phyloP scores from a whole-genome alignment of 2,888 invertebrate species.

The Hypomecis atomaria region DNA sequence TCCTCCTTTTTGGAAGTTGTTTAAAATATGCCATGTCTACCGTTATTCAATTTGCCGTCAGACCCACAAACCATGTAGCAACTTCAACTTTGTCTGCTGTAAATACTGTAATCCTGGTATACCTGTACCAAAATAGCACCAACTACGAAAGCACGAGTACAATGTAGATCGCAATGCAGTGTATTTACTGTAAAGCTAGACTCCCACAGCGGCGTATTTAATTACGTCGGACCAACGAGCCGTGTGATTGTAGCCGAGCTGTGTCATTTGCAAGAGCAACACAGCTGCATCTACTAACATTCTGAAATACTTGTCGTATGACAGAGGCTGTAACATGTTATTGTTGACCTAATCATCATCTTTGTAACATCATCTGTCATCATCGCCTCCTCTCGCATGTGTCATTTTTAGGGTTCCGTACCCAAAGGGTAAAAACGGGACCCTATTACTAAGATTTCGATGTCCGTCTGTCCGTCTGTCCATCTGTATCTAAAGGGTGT shows the following conservation, averaged over 20 bases:
- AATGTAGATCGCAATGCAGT: background rate
- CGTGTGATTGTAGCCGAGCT: constrained; percentile 62
- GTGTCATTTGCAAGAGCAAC: constrained; percentile 47
- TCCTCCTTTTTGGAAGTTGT: too few species aligned
- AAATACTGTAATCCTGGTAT: background rate
- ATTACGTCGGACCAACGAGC: constrained; percentile 64
- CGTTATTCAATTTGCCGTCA: too few species aligned
- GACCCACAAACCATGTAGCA: too few species aligned
- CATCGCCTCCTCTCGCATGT: background rate
- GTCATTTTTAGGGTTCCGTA: too few species aligned
- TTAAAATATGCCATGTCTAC: too few species aligned
- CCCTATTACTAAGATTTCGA: too few species aligned
- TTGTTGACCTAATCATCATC: background rate
- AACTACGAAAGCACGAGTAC: background rate
- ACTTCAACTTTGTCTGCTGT: too few species aligned
- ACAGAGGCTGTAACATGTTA: background rate
- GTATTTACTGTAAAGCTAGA: constrained; percentile 22
- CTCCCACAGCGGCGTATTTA: constrained; percentile 53
- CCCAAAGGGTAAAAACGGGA: too few species aligned
- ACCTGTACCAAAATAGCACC: too few species aligned
- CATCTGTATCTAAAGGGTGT: too few species aligned
- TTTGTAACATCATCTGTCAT: background rate
- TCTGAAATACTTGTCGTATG: too few species aligned
- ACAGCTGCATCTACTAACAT: constrained; percentile 10
- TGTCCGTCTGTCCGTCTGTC: too few species aligned